phyloP scores from a whole-genome alignment of 2,888 invertebrate genomes.

The Lasioglossum villosulum region DNA sequence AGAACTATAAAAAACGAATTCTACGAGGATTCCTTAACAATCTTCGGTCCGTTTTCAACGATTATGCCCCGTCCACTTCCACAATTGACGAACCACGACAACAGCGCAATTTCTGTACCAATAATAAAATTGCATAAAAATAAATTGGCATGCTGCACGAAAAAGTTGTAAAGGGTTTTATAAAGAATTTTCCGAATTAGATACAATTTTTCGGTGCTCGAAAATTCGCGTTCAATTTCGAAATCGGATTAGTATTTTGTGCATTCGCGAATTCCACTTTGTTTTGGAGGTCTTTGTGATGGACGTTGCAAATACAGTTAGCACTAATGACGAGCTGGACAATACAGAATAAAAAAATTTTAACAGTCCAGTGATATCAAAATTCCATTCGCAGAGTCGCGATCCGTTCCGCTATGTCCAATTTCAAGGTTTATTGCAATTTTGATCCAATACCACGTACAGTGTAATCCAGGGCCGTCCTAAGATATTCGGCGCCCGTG shows the following conservation, averaged over 20 bases:
- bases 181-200: too few relatives aligned
- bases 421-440: not conserved
- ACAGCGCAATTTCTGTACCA: not conserved
- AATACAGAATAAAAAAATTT: too few relatives aligned
- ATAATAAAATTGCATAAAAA: not conserved
- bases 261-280: conserved; percentile 27
- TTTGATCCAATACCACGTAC: too few relatives aligned
- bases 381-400: too few relatives aligned
- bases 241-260: conserved; percentile 37
- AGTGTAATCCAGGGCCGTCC: too few relatives aligned
- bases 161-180: too few relatives aligned
- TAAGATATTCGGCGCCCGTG: too few relatives aligned
- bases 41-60: not conserved
- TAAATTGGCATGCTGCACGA: not conserved
- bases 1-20: not conserved
- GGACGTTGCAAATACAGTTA: conserved; percentile 26
- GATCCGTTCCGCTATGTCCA: not conserved
- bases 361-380: too few relatives aligned
- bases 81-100: not conserved
- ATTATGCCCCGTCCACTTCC: not conserved
- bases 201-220: not conserved
- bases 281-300: not conserved
- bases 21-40: conserved; percentile 15
- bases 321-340: too few relatives aligned
- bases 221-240: not conserved